Evolutionary conservation across 2,113 vertebrate species (phyloP), one percentile per base, ranked within the genome.

Genomic region (Cottus gobio): DNA sequence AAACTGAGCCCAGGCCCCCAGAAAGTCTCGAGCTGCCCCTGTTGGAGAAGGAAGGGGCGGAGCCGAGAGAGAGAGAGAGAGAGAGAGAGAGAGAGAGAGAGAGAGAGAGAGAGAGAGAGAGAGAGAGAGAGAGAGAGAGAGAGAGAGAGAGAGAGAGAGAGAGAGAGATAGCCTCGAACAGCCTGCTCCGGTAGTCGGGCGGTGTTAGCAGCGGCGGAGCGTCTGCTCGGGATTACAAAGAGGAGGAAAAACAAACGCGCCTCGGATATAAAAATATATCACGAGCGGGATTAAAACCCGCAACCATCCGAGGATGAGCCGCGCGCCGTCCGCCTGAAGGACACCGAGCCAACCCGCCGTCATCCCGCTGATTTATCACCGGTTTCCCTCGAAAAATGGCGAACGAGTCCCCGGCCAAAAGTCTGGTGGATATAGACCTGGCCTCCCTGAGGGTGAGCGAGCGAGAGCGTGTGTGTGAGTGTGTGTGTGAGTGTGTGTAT

Each of bases 401-500:
- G 95, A 98, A 98, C 96, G 97, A 98, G 74, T 98, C 97, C 90
- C 97, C 97, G 87, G 97, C 97, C 46, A 98, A 98, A 92, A 97
- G 96, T 94, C 96, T 98, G 89, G 97, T 97, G 93, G 97, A 98
- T 69, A 98, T 98, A 93, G 97, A 98, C 94, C 96, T 98, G 52
- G 96, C 97, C 66, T 96, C 97, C 39, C 86, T 98, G 92, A 91
- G 97, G 97, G 97, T 98, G 92, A 96, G 96, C 93, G 39, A 9
- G 30, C 44, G 34, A 46, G 48, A 22, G 48, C 9, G 18, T 50
- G 18, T 50, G 42, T 16, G 42, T 5, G 42, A 16, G 13, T 5
- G 42, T 16, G 42, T 44, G 39, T 13, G 39, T 42, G 39, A 2
- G 39, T 42, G 39, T 42, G 39, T 42, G 39, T 42, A 12, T 39